phyloP scores from a whole-genome alignment of 2,113 vertebrate species.

The Nerophis lumbriciformis region DNA sequence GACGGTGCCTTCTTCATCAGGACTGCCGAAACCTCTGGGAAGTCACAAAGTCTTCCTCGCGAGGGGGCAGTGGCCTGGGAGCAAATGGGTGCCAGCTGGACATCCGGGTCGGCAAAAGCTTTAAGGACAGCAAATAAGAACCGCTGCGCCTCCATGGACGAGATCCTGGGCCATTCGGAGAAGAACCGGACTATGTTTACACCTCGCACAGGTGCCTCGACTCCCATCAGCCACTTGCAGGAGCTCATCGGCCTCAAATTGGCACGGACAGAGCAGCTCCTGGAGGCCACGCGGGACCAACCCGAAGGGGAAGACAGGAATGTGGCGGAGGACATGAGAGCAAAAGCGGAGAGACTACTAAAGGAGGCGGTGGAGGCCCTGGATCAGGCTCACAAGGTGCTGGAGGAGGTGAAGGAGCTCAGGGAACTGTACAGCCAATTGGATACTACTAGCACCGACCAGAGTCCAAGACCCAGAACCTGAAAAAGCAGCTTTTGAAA shows the following conservation, averaged over 20 bases:
- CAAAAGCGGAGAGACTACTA: conserved; percentile 80
- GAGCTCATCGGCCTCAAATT: conserved; percentile 87
- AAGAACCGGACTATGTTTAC: conserved; percentile 21
- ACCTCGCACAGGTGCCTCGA: neutral
- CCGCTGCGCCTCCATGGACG: conserved; percentile 87
- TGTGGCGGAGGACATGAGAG: conserved; percentile 60
- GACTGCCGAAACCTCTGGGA: conserved; percentile 26
- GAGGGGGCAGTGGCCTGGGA: conserved; percentile 61
- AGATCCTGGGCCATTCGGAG: conserved; percentile 80
- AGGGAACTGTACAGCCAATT: conserved; percentile 79
- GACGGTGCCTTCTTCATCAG: conserved; percentile 51
- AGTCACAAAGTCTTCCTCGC: conserved; percentile 66
- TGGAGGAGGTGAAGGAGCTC: conserved; percentile 87
- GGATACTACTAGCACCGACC: conserved; percentile 48
- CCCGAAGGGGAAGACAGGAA: conserved; percentile 43
- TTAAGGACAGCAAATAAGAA: conserved; percentile 70
- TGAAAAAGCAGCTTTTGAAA: too few relatives aligned
- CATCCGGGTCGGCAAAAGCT: conserved; percentile 73
- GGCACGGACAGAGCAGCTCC: conserved; percentile 85
- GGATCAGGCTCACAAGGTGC: conserved; percentile 82
- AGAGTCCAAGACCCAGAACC: conserved; percentile 20
- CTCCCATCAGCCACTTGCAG: conserved; percentile 75
- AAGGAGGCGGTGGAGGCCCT: conserved; percentile 80
- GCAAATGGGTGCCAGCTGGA: conserved; percentile 59
- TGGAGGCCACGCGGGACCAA: conserved; percentile 69